phyloP scores from a whole-genome alignment of 2,113 vertebrate genomes.

The cat (Felis catus) region DNA sequence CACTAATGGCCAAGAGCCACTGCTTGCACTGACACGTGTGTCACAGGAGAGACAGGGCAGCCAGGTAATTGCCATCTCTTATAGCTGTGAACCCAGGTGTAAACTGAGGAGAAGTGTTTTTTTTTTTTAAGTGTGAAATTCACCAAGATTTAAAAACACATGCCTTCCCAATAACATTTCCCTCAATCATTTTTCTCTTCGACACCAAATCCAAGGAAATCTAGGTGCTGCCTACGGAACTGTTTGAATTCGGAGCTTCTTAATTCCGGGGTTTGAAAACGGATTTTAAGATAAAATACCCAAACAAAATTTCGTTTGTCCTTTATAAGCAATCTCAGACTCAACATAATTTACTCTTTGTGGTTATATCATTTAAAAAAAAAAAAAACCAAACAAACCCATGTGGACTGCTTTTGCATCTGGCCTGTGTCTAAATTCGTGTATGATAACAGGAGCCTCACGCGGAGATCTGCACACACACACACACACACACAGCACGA shows the following conservation, averaged over 20 bases:
- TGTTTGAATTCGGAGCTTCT: neutral
- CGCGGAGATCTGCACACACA: rapidly evolving
- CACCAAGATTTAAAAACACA: neutral
- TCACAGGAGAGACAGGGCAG: neutral
- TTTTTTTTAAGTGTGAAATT: neutral
- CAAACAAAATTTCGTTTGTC: neutral
- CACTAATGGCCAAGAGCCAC: neutral
- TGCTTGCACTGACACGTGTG: too few species aligned
- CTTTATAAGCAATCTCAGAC: neutral
- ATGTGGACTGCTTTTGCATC: neutral
- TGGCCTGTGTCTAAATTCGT: neutral
- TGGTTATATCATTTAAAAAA: neutral
- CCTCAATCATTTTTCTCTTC: neutral
- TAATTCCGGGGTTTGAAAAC: neutral
- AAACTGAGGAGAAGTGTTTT: neutral
- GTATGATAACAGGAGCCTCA: neutral
- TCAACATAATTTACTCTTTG: neutral
- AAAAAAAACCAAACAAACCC: neutral
- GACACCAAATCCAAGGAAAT: neutral
- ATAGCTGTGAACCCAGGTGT: neutral
- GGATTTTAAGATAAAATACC: neutral
- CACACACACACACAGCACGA: neutral
- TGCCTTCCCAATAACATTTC: neutral
- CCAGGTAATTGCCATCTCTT: neutral
- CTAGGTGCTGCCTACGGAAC: neutral